Evolutionary conservation across 2,797 vertebrate species (phyloP).

Genomic region (Mycteria americana): DNA sequence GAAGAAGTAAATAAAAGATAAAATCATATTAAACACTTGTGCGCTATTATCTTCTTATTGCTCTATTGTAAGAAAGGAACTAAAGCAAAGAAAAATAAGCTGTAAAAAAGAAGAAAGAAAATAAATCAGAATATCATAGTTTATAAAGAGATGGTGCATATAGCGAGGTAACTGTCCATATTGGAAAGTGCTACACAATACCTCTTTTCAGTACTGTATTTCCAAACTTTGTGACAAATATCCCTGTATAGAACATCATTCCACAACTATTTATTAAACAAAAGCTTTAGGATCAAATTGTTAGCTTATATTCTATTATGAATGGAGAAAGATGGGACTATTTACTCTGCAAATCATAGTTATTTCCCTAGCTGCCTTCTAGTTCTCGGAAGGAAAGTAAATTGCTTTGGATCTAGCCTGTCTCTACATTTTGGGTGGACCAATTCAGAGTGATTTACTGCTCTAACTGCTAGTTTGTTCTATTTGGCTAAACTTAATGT

Average conservation of each 20-base stretch:
- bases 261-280: neutral
- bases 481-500: neutral
- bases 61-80: neutral
- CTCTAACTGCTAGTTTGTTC: neutral
- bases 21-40: neutral
- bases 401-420: neutral
- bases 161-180: neutral
- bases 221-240: neutral
- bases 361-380: neutral
- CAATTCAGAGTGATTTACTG: constrained; percentile 12
- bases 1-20: neutral
- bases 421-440: neutral
- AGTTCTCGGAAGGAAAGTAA: neutral
- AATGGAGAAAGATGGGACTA: neutral
- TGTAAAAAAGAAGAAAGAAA: neutral
- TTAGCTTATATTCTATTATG: neutral
- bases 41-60: neutral
- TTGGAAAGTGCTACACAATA: neutral
- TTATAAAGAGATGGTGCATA: neutral
- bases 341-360: neutral
- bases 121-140: neutral
- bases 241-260: neutral
- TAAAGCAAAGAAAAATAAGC: neutral
- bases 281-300: constrained; percentile 3
- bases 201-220: neutral